Evolutionary conservation across 92 coral and sea anemone species (phyloP), one percentile per base, ranked within the genome.

Genomic region (Phenganax stokvisi): DNA sequence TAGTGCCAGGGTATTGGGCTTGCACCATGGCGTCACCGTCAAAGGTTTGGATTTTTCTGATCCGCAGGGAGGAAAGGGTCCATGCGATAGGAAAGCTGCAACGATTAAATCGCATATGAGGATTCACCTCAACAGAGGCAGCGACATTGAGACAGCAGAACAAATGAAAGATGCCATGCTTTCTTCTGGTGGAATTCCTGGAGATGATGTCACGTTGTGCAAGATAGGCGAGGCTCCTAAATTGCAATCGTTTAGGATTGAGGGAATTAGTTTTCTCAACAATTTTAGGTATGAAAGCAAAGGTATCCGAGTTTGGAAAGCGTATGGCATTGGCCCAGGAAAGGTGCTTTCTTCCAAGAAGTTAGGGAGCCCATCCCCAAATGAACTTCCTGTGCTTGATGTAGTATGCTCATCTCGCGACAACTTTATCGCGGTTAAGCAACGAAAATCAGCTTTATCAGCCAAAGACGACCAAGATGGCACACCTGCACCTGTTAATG

Each of bases 161-260:
- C 89, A 87, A 66, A 84, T 79, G 89, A 84, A 73, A 61, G 87
- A 87, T 70, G 89, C 89, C 57, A 87, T 84, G 71, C 87, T 87
- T 70, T 87, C 87, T 72, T 84, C 85, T 44, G 85, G 86, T 84
- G 89, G 87, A 84, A 86, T 87, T 55, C 87, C 89, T 72, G 87
- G 81, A 60, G 89, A 83, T 81, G 79, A 77, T 85, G 84, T 86
- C 57, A 74, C 76, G 55, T 81, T 76, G 79, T 86, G 86, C 30
- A 85, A 86, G 56, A 55, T 76, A 53, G 85, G 84, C 67, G 61
- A 51, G 77, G 86, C 73, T 59, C 79, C 89, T 57, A 82, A 56
- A 77, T 71, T 82, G 81, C 86, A 66, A 62, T 73, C 88, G 37
- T 72, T 51, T 57, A 84, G 66, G 72, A 79, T 85, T 59, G 85